A percentile compares a stretch with the other conserved stretches of the same genome.
Evolutionary conservation across 2,113 vertebrate genomes (phyloP).

Genomic region (Perognathus longimembris): DNA sequence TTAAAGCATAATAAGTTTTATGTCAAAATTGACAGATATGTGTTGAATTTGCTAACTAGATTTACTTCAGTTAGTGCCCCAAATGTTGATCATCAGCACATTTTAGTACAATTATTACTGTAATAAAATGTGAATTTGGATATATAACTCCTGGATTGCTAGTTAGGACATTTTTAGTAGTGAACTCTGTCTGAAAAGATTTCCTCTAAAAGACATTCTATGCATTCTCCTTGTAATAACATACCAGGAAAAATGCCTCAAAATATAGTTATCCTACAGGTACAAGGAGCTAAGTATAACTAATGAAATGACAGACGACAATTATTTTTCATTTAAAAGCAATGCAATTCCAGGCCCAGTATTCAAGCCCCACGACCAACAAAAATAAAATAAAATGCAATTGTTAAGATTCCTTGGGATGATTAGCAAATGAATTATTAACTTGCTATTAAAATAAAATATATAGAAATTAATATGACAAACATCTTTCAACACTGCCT

Average conservation of each 20-base stretch:
- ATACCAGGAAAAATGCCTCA: slow-evolving; percentile 33
- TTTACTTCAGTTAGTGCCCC: slow-evolving; percentile 25
- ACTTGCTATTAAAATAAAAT: background rate
- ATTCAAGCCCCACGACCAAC: no score
- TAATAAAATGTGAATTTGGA: slow-evolving; percentile 37
- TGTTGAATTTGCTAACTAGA: background rate
- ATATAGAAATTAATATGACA: background rate
- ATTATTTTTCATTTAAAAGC: background rate
- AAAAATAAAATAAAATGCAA: no score
- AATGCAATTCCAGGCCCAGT: no score
- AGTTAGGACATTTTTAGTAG: background rate
- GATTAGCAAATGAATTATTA: background rate
- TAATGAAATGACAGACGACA: slow-evolving; percentile 25
- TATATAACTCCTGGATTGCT: slow-evolving; percentile 26
- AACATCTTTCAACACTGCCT: background rate
- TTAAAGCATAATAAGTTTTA: slow-evolving; percentile 48
- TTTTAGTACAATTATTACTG: slow-evolving; percentile 47
- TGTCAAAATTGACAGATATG: background rate
- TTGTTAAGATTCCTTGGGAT: background rate
- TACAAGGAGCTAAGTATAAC: background rate
- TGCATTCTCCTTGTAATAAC: slow-evolving; percentile 18
- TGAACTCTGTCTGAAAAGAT: background rate
- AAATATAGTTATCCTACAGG: slow-evolving; percentile 1
- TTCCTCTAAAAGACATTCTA: background rate
- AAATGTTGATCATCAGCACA: slow-evolving; percentile 11